Evolutionary conservation across 2,888 invertebrate genomes (phyloP), one percentile per base, ranked within the genome.

Genomic region (Phalera bucephala): DNA sequence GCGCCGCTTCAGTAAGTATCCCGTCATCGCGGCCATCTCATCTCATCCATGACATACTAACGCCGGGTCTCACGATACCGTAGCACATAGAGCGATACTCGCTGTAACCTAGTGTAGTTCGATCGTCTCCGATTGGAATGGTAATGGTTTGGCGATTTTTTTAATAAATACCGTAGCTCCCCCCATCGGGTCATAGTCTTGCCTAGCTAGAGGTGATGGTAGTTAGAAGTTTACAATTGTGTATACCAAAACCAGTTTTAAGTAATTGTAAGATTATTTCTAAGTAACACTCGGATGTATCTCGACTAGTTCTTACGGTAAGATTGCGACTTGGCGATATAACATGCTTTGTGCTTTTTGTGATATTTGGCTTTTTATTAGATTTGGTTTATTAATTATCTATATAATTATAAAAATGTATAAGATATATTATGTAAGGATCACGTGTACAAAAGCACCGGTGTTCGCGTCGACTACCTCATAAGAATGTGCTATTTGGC

Each of bases 1-100:
- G 91, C 92, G 95, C 80, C 93, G 95, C 91, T 95, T 95, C 93
- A 95, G 96, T 96, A 95, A 96, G 96, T 96, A 92, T 52, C 69
- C 51, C 48, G 62, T 52, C 69, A 49, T 48, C 50, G 60, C 53
- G 50, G 53, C 41, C 12, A 40, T 37, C 40, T 58, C 67, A 64
- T 50, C 58, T 55, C 68, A 59, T 56, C 29, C 56, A 36, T 43
- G 38, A 48, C 50, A 43, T 49, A 50, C 54, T 38, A 31, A 42
- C 55, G 58, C 61, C 70, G 59, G 60, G 5, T 55, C 71, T 58
- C 64, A 47, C 68, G 59, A 64, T 51, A 40, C 40, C 67, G 66
- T 73, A 70, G 72, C 72, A 65, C 68, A 67, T 75, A 67, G 67
- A 46, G 48, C 53, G 69, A 55, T 58, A 44, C 67, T 67, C 71